phyloP scores from a whole-genome alignment of 1,140 invertebrate genomes.

The Diabrotica virgifera region DNA sequence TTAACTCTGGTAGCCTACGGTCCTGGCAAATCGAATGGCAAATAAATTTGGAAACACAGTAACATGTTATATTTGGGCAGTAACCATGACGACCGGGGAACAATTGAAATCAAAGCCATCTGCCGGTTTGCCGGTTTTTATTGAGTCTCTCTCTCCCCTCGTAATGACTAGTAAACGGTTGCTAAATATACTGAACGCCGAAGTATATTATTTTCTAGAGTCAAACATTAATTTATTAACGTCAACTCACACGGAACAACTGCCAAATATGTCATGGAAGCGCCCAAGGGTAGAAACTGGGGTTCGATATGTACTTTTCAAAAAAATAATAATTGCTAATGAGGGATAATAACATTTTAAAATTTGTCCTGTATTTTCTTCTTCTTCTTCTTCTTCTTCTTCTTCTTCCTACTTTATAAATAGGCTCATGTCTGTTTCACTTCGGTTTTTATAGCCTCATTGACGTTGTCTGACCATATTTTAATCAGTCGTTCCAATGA shows the following conservation, averaged over 20 bases:
- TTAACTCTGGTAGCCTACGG: no score
- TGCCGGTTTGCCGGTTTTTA: constrained; percentile 34
- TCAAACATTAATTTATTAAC: constrained; percentile 41
- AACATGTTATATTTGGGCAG: constrained; percentile 38
- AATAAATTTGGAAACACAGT: constrained; percentile 23
- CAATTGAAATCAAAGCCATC: constrained; percentile 42
- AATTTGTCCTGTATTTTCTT: no score
- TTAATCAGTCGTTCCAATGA: no score
- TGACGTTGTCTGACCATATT: no score
- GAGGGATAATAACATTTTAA: no score
- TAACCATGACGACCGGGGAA: constrained; percentile 41
- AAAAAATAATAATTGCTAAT: no score
- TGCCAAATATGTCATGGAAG: background rate
- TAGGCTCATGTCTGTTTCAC: no score
- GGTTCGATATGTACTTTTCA: no score
- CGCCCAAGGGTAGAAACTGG: no score
- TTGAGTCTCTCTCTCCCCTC: constrained; percentile 37
- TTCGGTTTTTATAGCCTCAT: no score
- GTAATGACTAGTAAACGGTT: constrained; percentile 40
- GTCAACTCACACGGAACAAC: constrained; percentile 25
- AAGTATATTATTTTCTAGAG: constrained; percentile 42
- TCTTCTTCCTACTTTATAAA: no score
- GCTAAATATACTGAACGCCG: constrained; percentile 41
- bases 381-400: no score
- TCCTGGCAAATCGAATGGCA: background rate